phyloP scores from a whole-genome alignment of 2,888 invertebrate species.

The Philopedon plagiatum region DNA sequence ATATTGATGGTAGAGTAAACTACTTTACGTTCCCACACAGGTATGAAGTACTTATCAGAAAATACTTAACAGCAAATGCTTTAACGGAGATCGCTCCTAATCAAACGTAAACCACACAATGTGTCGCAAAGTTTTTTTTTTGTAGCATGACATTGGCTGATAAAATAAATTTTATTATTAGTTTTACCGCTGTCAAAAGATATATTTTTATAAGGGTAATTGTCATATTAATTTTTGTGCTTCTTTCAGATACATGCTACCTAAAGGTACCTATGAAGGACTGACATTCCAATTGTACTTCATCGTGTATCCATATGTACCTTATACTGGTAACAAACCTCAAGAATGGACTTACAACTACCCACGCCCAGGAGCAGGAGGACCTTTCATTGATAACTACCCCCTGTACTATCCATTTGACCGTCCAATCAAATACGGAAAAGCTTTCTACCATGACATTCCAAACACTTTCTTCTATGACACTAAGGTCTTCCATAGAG shows the following conservation, averaged over 20 bases:
- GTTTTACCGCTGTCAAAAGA: too few species aligned
- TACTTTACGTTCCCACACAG: slow-evolving; percentile 81
- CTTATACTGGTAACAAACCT: slow-evolving; percentile 48
- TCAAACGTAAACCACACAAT: too few species aligned
- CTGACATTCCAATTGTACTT: slow-evolving; percentile 72
- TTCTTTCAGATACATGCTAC: slow-evolving; percentile 73
- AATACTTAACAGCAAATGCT: too few species aligned
- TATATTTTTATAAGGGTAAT: too few species aligned
- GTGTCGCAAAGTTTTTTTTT: too few species aligned
- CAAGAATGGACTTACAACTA: slow-evolving; percentile 49
- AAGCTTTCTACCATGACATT: slow-evolving; percentile 73
- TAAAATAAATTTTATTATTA: too few species aligned
- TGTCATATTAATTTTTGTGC: background rate
- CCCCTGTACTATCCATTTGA: slow-evolving; percentile 84
- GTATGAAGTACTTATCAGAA: too few species aligned
- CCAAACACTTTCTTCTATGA: slow-evolving; percentile 80
- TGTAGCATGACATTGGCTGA: too few species aligned
- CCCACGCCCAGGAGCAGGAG: slow-evolving; percentile 55
- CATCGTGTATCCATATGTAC: slow-evolving; percentile 68
- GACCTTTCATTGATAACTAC: slow-evolving; percentile 71
- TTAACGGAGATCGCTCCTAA: background rate
- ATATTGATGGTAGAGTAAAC: slow-evolving; percentile 71
- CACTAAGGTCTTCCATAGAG: slow-evolving; percentile 75
- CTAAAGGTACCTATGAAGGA: slow-evolving; percentile 78
- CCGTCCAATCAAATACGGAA: slow-evolving; percentile 72